phyloP scores from a whole-genome alignment of 2,113 vertebrate genomes.

The Herpailurus yagouaroundi region DNA sequence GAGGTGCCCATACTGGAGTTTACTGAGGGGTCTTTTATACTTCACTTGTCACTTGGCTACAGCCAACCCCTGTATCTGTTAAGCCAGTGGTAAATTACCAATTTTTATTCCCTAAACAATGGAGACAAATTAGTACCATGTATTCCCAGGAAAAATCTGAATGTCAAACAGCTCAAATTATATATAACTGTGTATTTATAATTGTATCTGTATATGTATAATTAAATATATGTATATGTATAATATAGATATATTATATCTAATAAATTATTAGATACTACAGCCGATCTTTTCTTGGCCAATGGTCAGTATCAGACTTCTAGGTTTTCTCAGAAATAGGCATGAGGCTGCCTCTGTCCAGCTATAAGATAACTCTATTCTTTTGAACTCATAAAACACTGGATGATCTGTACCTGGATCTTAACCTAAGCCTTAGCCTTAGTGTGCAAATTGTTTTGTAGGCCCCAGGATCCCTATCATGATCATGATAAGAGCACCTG shows the following conservation, averaged over 20 bases:
- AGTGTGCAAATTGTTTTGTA: background rate
- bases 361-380: background rate
- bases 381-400: background rate
- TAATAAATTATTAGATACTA: background rate
- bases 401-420: background rate
- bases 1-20: background rate
- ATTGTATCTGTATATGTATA: too few relatives aligned
- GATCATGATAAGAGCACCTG: background rate
- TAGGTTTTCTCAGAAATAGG: background rate
- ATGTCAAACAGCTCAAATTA: background rate
- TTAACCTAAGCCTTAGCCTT: background rate
- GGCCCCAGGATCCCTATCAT: background rate
- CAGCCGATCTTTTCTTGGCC: background rate
- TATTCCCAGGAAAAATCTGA: background rate
- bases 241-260: too few relatives aligned
- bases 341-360: background rate
- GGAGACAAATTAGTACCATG: background rate
- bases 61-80: background rate
- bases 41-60: background rate
- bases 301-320: background rate
- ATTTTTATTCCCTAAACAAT: background rate
- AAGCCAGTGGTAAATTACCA: background rate
- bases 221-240: too few relatives aligned
- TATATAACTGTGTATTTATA: too few relatives aligned
- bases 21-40: background rate